Percentiles rank a stretch among this genome's conserved stretches.
Conservation (phyloP, 2,888 invertebrate genomes). For the Rhagophthalmus giganteus region DNA sequence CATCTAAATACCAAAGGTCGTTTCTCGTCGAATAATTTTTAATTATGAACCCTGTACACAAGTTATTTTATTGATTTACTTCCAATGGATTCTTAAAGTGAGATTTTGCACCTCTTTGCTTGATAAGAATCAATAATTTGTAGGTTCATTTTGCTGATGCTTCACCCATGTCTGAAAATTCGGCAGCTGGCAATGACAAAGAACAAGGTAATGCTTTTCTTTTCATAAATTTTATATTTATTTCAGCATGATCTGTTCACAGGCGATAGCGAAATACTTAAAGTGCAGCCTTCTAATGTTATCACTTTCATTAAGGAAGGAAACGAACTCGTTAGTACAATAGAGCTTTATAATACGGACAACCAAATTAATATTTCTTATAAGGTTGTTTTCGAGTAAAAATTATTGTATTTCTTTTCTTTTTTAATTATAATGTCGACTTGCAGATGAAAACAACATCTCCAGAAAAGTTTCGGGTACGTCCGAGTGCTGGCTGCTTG, state of each 20-base stretch:
- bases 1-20: too few species aligned
- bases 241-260: too few species aligned
- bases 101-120: neutral
- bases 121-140: conserved; percentile 45
- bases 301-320: conserved; percentile 70
- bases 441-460: conserved; percentile 89
- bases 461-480: conserved; percentile 91
- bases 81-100: too few species aligned
- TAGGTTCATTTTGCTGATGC: conserved; percentile 70
- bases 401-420: neutral
- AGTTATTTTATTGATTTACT: too few species aligned
- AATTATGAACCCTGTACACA: too few species aligned
- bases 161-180: conserved; percentile 59
- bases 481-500: conserved; percentile 82
- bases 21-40: too few species aligned
- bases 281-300: conserved; percentile 68
- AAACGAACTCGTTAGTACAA: conserved; percentile 68
- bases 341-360: conserved; percentile 72
- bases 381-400: conserved; percentile 56
- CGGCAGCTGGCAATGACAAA: conserved; percentile 40
- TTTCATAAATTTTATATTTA: neutral
- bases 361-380: conserved; percentile 60
- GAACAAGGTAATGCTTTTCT: conserved; percentile 44
- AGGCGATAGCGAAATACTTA: conserved; percentile 61
- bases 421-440: neutral